These are phyloP conservation scores for Catajapyx aquilonaris DNA, from an alignment of 1,140 invertebrate species.

Conservation along the genomic window DNA sequence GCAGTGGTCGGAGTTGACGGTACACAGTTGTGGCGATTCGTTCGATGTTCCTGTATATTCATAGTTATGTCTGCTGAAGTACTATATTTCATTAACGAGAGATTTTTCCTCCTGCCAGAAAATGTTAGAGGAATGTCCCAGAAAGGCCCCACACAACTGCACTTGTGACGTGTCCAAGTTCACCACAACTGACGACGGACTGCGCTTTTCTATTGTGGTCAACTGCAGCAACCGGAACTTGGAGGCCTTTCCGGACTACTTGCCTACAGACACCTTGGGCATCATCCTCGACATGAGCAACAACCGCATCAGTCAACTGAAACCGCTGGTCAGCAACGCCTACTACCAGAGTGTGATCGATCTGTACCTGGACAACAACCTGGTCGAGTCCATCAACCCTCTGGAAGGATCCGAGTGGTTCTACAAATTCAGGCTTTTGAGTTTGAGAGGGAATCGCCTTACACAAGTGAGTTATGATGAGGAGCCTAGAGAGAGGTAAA, in stretches of 20 bases:
- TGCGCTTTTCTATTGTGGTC: conserved; percentile 26
- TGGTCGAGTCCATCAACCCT: conserved; percentile 38
- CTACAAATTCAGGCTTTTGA: conserved; percentile 44
- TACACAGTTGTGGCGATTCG: too few species aligned
- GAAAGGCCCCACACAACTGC: conserved; percentile 3
- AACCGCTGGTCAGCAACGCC: conserved; percentile 36
- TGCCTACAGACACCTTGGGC: conserved; percentile 32
- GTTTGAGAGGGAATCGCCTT: conserved; percentile 45
- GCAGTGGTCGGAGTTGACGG: too few species aligned
- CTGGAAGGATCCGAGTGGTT: conserved; percentile 58
- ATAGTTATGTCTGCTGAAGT: too few species aligned
- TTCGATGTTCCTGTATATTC: too few species aligned
- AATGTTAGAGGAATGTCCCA: not conserved
- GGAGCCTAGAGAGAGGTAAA: too few species aligned
- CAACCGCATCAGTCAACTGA: conserved; percentile 39
- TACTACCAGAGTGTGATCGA: conserved; percentile 40
- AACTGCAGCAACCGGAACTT: conserved; percentile 30
- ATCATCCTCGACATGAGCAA: conserved; percentile 28
- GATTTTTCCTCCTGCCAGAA: too few species aligned
- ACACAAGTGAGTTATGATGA: conserved; percentile 40
- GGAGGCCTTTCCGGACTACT: conserved; percentile 24
- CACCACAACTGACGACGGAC: conserved; percentile 13
- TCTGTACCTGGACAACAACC: conserved; percentile 53
- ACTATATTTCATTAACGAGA: too few species aligned
- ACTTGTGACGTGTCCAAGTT: conserved; percentile 4